Conservation (phyloP, 2,797 vertebrate species). For the Neomorphus geoffroyi region DNA sequence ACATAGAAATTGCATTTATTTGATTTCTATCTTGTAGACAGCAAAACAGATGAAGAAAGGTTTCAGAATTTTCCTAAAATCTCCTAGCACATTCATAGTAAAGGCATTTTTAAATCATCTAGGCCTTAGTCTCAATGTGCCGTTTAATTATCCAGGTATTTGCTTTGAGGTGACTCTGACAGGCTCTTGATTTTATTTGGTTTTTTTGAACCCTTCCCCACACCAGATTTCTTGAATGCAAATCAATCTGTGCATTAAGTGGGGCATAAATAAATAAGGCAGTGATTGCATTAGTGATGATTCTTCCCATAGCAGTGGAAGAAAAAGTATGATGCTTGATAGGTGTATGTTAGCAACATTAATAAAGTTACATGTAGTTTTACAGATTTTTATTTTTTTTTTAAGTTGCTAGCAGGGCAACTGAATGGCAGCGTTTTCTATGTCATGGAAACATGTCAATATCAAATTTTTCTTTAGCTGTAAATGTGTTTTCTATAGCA, state of each 20-base stretch:
- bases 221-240: not conserved
- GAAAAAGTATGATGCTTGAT: not conserved
- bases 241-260: not conserved
- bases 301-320: not conserved
- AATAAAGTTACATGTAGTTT: not conserved
- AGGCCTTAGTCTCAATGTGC: not conserved
- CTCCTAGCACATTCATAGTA: not conserved
- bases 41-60: not conserved
- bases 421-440: not conserved
- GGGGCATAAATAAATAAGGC: not conserved
- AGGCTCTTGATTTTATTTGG: not conserved
- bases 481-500: not conserved
- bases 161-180: not conserved
- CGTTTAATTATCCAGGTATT: not conserved
- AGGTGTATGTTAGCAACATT: not conserved
- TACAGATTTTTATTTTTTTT: not conserved
- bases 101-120: not conserved
- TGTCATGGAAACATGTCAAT: not conserved
- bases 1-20: not conserved
- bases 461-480: not conserved
- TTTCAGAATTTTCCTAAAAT: not conserved
- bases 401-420: not conserved
- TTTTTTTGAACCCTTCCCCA: accelerated
- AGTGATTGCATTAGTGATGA: not conserved
- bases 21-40: not conserved